phyloP scores from a whole-genome alignment of 2,113 vertebrate species.

The Otis tarda region DNA sequence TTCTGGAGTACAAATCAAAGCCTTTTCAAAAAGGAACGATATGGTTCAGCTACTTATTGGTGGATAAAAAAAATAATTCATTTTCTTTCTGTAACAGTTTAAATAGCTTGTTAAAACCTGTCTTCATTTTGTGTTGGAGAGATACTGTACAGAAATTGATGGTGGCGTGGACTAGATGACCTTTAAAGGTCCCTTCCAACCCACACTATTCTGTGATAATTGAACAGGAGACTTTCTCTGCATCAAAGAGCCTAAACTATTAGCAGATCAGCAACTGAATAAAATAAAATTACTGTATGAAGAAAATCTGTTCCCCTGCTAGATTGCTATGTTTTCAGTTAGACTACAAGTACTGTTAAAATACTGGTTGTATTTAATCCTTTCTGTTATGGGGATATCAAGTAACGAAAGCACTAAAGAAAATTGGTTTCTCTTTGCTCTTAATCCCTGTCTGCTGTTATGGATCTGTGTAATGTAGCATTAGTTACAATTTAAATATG shows the following conservation, averaged over 20 bases:
- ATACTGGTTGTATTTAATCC: constrained; percentile 67
- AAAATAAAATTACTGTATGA: constrained; percentile 63
- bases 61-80: background rate
- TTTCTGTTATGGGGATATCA: constrained; percentile 42
- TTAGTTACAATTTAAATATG: constrained; percentile 6
- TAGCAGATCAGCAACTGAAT: constrained; percentile 51
- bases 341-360: constrained; percentile 38
- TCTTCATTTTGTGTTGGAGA: background rate
- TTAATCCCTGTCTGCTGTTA: constrained; percentile 40
- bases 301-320: constrained; percentile 23
- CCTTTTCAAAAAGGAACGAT: background rate
- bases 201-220: background rate
- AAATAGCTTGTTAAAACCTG: background rate
- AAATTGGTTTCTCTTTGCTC: constrained; percentile 71
- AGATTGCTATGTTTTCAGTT: constrained; percentile 43
- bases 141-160: background rate
- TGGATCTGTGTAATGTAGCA: background rate
- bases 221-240: background rate
- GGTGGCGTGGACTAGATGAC: background rate
- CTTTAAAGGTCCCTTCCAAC: too few species aligned
- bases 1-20: background rate
- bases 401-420: constrained; percentile 70
- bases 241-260: constrained; percentile 27
- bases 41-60: background rate
- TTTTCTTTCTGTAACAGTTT: background rate